These are phyloP conservation scores for Listronotus oregonensis DNA, from an alignment of 1,140 invertebrate species.

Conservation along the genomic window DNA sequence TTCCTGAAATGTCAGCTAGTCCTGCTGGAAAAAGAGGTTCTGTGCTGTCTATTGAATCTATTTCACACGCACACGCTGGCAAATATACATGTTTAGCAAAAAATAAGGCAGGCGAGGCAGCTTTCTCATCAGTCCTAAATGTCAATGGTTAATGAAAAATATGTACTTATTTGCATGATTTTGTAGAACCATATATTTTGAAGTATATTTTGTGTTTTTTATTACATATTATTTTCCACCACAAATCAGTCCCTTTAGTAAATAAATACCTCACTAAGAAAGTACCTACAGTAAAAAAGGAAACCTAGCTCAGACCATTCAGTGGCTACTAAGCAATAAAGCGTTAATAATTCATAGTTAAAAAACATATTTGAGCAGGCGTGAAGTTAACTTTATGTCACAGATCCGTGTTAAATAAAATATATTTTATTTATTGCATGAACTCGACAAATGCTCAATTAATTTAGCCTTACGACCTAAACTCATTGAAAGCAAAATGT, in stretches of 20 bases:
- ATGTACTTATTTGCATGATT: slow-evolving; percentile 2
- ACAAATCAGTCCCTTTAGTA: slow-evolving; percentile 51
- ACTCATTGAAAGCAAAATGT: too few species aligned
- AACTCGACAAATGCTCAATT: too few species aligned
- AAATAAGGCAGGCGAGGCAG: slow-evolving; percentile 68
- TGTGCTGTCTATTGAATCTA: slow-evolving; percentile 71
- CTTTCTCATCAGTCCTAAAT: slow-evolving; percentile 39
- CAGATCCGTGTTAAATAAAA: too few species aligned
- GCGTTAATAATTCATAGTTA: too few species aligned
- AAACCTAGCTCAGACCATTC: too few species aligned
- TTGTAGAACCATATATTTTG: not conserved
- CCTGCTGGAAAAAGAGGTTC: slow-evolving; percentile 50
- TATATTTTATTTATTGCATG: too few species aligned
- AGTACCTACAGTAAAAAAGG: too few species aligned
- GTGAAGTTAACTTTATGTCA: too few species aligned
- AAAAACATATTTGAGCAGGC: too few species aligned
- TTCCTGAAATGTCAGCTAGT: slow-evolving; percentile 34
- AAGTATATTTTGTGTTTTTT: not conserved
- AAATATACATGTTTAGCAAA: slow-evolving; percentile 69
- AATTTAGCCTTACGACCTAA: too few species aligned
- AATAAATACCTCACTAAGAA: too few species aligned
- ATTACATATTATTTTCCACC: slow-evolving; percentile 4
- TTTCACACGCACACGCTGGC: slow-evolving; percentile 68
- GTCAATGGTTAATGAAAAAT: slow-evolving; percentile 44
- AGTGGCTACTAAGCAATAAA: too few species aligned